Percentiles rank a stretch among this genome's conserved stretches.
These are phyloP conservation scores for Drosophila hamatofila DNA, from an alignment of 2,888 invertebrate species.

Conservation along the genomic window DNA sequence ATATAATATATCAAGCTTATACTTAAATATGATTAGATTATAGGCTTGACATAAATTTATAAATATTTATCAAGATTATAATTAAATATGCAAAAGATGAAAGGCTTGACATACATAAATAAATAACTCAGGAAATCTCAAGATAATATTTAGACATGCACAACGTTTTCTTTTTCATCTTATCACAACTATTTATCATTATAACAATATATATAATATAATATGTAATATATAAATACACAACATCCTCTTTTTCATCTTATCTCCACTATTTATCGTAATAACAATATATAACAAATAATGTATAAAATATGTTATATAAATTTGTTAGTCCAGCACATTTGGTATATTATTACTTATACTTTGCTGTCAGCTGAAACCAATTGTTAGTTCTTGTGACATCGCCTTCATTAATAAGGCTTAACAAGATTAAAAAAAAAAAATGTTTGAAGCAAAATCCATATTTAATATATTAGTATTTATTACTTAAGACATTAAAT, in stretches of 20 bases:
- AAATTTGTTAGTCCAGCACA: not conserved
- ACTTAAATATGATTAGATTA: too few relatives aligned
- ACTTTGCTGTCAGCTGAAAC: not conserved
- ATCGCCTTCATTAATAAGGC: not conserved
- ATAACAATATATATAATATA: not conserved
- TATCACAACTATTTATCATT: not conserved
- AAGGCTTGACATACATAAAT: too few relatives aligned
- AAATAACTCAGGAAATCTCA: too few relatives aligned
- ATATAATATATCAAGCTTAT: too few relatives aligned
- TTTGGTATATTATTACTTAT: rapidly evolving
- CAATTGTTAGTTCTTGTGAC: not conserved
- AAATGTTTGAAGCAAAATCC: not conserved
- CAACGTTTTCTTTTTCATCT: not conserved
- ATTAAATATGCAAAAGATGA: too few relatives aligned
- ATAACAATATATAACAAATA: not conserved
- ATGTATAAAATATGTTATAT: not conserved
- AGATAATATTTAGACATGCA: not conserved
- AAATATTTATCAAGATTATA: too few relatives aligned
- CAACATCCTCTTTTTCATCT: too few relatives aligned
- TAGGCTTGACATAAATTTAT: too few relatives aligned
- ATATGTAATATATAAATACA: not conserved
- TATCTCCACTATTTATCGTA: not conserved
- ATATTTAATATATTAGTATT: not conserved
- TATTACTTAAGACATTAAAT: not conserved
- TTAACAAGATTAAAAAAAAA: too few relatives aligned